Evolutionary conservation across 2,797 vertebrate genomes (phyloP).

Genomic region (Oryzias sinensis): DNA sequence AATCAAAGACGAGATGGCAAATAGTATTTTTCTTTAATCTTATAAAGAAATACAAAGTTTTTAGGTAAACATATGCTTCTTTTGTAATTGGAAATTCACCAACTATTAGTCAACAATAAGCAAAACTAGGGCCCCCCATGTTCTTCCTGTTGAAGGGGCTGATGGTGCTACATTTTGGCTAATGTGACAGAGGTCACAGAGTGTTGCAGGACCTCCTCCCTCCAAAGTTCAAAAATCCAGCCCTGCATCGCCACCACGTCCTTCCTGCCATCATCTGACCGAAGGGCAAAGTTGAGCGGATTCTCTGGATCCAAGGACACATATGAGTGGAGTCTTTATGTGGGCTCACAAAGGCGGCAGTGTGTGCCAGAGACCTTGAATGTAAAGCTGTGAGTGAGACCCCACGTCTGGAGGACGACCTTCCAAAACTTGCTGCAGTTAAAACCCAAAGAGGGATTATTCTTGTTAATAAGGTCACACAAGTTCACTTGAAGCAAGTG

Average conservation of each 20-base stretch:
- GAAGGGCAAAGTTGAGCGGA: conserved; percentile 47
- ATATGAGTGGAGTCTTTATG: conserved; percentile 59
- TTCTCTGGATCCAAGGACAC: conserved; percentile 45
- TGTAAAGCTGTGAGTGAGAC: conserved; percentile 26
- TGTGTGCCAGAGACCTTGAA: conserved; percentile 37
- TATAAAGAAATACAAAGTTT: background rate
- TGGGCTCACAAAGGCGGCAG: conserved; percentile 59
- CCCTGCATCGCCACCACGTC: conserved; percentile 25
- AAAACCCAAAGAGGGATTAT: conserved; percentile 26
- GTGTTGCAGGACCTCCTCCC: conserved; percentile 69
- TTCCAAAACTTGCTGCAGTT: conserved; percentile 22
- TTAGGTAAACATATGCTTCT: background rate
- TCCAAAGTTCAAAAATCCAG: conserved; percentile 37
- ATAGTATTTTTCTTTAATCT: background rate
- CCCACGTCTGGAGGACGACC: conserved; percentile 25
- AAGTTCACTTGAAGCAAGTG: background rate
- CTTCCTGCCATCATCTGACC: conserved; percentile 49
- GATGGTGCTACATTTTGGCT: conserved; percentile 32
- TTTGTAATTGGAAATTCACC: conserved; percentile 1
- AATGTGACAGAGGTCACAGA: conserved; percentile 59
- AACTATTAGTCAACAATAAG: conserved; percentile 5
- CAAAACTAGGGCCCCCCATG: conserved; percentile 9
- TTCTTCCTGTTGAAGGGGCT: conserved; percentile 48
- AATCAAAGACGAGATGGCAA: background rate
- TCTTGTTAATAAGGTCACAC: background rate